Evolutionary conservation across 1,140 invertebrate species (phyloP), one percentile per base, ranked within the genome.

Genomic region (Drosophila auraria): DNA sequence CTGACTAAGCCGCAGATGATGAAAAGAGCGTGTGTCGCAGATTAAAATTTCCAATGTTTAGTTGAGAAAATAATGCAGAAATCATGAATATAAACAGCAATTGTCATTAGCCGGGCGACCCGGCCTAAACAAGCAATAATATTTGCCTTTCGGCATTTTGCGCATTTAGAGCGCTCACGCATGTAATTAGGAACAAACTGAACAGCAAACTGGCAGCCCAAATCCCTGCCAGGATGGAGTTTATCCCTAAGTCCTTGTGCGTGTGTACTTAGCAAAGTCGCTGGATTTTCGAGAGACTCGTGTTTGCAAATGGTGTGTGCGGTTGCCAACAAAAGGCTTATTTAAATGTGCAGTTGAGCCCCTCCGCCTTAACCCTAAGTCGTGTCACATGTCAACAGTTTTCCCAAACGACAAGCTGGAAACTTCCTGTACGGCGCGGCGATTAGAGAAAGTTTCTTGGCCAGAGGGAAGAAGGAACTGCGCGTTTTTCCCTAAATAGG

Each of bases 151-250:
- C 51, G 25, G 38, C 77, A 72, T 71, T 79, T 72, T 79, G 76
- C 77, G 63, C 78, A 80, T 80, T 80, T 80, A 80, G 78, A 69
- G 78, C 78, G 77, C 78, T 80, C 78, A 80, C 78, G 78, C 78
- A 80, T 80, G 70, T 80, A 80, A 80, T 80, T 80, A 80, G 77
- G 62, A 80, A 80, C 49, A 73, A 79, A 80, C 53, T 58, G 54
- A 73, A 50, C 20, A 20, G 20, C 20, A 20, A 20, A 20, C 66
- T n/a, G 53, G 33, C 33, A 20, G 49, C 60, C 60, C 45, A 8
- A 47, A 15, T 25, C 40, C 63, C 4, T 8, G 14, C 40, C 20
- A 33, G 51, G 27, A 57, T 36, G n/a, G 36, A 36, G 51, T 59
- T 42, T 57, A 59, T 53, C 54, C 73, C 25, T 79, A 80, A 79